Evolutionary conservation across 2,797 vertebrate genomes (phyloP), one percentile per base, ranked within the genome.

Genomic region (Lepilemur ruficaudatus): DNA sequence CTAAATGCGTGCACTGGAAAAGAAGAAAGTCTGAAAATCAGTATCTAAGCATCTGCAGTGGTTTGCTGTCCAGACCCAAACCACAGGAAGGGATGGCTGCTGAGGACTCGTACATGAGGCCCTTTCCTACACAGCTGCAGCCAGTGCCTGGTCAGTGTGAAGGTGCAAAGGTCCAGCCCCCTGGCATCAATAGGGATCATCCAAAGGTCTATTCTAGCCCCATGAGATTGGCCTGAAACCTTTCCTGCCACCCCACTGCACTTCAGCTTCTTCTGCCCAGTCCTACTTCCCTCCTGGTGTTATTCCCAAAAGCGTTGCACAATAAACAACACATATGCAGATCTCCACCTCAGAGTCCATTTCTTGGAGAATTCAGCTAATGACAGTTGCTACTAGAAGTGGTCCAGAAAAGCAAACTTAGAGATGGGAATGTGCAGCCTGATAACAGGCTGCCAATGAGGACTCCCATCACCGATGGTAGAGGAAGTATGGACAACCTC

Each of bases 1-100:
- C 20, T 46, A 81, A 81, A 15, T 13, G 25, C 14, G 28, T 10
- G 12, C 46, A 50, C 5, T 43, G 28, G 92, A 57, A 83, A 91
- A 43, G 28, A 79, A 89, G 32, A 57, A 38, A 65, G 30, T 46
- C 41, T 65, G n/a, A 87, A 65, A 55, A 25, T 25, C 46, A 38
- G 12, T 25, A 48, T 23, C 43, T 12, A 35, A 23, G 70, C 18
- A 23, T 15, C 4, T 11, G 46, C 17, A 50, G 48, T 1, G 10
- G 4, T 30, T 7, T 30, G 15, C 35, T 41, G 25, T 48, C 23
- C 23, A 59, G 35, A 12, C 69, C 57, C 75, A 59, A 30, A 41
- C 12, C 18, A 17, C 15, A 48, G 32, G 20, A 7, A 25, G 0
- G 13, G 12, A 79, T 0, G 9, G 2, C n/a, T 32, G 30, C 1